Base-by-base conservation (phyloP, 2,888 invertebrate species). In the Napeogenes inachia region DNA sequence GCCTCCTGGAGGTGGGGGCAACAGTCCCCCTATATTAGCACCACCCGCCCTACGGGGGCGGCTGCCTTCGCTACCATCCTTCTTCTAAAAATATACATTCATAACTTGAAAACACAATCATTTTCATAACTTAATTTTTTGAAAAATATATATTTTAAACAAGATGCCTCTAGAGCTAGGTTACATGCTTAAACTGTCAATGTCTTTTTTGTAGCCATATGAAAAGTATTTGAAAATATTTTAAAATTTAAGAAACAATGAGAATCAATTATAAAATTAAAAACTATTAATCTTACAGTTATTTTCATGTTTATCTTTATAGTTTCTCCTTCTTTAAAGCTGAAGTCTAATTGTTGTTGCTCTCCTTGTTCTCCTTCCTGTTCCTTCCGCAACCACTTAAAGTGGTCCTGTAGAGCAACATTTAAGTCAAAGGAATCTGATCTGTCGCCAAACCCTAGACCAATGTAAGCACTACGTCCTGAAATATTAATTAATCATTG, bases 251-350 rank as follows among this genome's bases (percentile, higher is more conserved):
- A 50, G 3, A 12, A 50, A n/a, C 6, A 10, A 12, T 32, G 62
- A 50, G 33, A 35, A 55, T 50, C 47, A 55, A 50, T 47, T n/a
- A 57, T 10, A 3, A 57, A 21, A 57, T 38, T 8, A 30, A 53
- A 54, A 13, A 60, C 13, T 33, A 13, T 6, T 8, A 53, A 21
- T 76, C 85, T 84, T 91, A 97, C 97, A 69, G 97, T 96, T 70
- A 98, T 97, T 89, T 97, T 97, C 96, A 99, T 97, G 81, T 99
- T 99, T 66, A 99, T 98, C 91, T 98, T 99, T 71, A 99, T 99
- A 1, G 99, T 99, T 91, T 99, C 98, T 30, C 99, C 99, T 79
- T 99, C 99, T 81, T 99, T 99, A 82, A 99, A 99, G 57, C 98
- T 96, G 60, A 99, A 92, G 91, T 99, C 99, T 53, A 99, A 90